Base-by-base conservation (phyloP, 2,797 vertebrate species). In the Rhinophrynus dorsalis region DNA sequence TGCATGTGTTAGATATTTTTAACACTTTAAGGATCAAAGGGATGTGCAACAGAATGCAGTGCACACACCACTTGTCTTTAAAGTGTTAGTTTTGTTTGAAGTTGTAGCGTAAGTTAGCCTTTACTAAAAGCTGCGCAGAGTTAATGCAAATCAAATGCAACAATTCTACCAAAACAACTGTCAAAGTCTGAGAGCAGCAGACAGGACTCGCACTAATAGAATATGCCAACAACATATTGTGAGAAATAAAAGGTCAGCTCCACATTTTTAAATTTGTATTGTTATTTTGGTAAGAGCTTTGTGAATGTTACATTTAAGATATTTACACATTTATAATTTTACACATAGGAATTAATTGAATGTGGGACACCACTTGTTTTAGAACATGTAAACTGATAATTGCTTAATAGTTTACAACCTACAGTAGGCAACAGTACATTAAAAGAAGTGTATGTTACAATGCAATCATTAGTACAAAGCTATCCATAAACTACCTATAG, bases 261-360 rank as follows among this genome's bases (percentile, higher is more conserved):
- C 50, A 6, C 7, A 10, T n/a, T 38, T 45, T 59, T 59, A n/a
- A 58, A 59, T 57, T 30, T 37, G 54, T 66, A 45, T 65, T 45
- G 73, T 57, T 74, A 66, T 20, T 73, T 75, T 72, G 58, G 29
- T 68, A 70, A 50, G 75, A 76, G 74, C 67, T 58, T 51, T 55
- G 73, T 75, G 78, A 75, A 66, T 76, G 66, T 48, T 63, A 77
- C n/a, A 78, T 42, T 73, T 78, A 71, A 32, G 76, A 76, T 87
- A 83, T 83, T 89, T 88, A 90, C 80, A 90, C 82, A 78, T 75
- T 59, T 50, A 65, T 67, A 59, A 10, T 29, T 67, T 81, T 81
- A 75, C 77, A 78, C 72, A 80, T 59, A 78, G 75, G 37, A 76
- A 76, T 52, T 38, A 69, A 81, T 76, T 74, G 74, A 78, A 78